These are phyloP conservation scores for Itoplectis maculator DNA, from an alignment of 2,888 invertebrate species.

Conservation along the genomic window DNA sequence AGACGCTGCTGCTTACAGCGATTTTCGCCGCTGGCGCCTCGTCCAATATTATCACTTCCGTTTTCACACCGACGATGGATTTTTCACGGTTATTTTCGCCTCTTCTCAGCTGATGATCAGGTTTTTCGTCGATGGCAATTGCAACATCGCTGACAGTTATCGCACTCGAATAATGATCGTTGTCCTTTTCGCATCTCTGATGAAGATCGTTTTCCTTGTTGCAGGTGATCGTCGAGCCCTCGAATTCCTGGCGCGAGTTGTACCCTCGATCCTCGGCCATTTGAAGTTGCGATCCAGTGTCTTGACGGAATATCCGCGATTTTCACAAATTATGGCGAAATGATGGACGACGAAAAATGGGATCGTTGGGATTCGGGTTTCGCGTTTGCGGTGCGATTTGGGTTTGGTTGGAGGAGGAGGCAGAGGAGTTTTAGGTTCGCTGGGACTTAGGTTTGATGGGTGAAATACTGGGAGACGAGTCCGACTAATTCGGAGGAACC, in stretches of 20 bases:
- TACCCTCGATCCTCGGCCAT: constrained; percentile 53
- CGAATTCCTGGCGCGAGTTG: constrained; percentile 11
- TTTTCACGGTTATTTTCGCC: background rate
- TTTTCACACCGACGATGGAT: constrained; percentile 28
- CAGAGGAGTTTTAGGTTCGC: too few species aligned
- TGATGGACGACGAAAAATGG: background rate
- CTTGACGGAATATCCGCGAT: background rate
- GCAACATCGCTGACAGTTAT: constrained; percentile 61
- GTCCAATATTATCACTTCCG: constrained; percentile 63
- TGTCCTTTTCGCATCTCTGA: too few species aligned
- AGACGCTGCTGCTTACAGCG: constrained; percentile 1
- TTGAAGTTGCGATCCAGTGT: constrained; percentile 20
- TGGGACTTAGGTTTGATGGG: too few species aligned
- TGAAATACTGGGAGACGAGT: constrained; percentile 54
- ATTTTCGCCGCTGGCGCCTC: constrained; percentile 49
- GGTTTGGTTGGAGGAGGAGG: background rate
- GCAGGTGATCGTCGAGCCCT: constrained; percentile 24
- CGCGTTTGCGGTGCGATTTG: too few species aligned
- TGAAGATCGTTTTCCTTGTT: too few species aligned
- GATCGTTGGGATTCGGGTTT: background rate
- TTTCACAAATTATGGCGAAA: background rate
- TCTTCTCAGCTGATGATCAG: constrained; percentile 13
- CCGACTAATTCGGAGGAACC: constrained; percentile 62
- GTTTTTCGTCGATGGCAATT: constrained; percentile 63
- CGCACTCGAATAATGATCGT: constrained; percentile 65